A percentile compares a stretch with the other conserved stretches of the same genome.
Conservation (phyloP, 1,140 invertebrate species). For the Dendroctonus ponderosae region DNA sequence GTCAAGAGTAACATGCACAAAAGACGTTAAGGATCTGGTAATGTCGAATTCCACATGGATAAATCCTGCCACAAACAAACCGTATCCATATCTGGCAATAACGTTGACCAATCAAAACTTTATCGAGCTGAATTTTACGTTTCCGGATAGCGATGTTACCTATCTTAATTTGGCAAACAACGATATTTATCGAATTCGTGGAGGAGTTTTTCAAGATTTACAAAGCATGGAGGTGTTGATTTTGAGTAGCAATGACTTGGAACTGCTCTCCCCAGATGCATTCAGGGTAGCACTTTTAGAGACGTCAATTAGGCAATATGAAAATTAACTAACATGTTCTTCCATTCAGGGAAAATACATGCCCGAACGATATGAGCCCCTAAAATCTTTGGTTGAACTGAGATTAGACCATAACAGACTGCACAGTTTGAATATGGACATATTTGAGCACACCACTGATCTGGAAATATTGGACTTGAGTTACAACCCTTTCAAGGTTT, state of each 20-base stretch:
- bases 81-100: constrained; percentile 28
- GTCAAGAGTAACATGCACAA: constrained; percentile 34
- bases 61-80: constrained; percentile 23
- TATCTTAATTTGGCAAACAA: constrained; percentile 48
- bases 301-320: background rate
- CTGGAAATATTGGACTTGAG: constrained; percentile 66
- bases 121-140: constrained; percentile 36
- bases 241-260: constrained; percentile 67
- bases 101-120: constrained; percentile 35
- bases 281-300: constrained; percentile 60
- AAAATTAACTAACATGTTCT: background rate
- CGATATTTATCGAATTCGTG: constrained; percentile 59
- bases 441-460: constrained; percentile 65
- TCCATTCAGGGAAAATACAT: constrained; percentile 55
- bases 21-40: constrained; percentile 20
- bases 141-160: constrained; percentile 33
- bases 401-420: constrained; percentile 66
- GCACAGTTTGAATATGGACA: constrained; percentile 63
- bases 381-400: constrained; percentile 60
- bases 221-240: constrained; percentile 62
- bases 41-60: constrained; percentile 29
- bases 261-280: constrained; percentile 58
- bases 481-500: constrained; percentile 63
- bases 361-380: constrained; percentile 48
- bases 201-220: constrained; percentile 62